Evolutionary conservation across 64 coral and sea anemone species (phyloP).

Genomic region (Actinia equina): DNA sequence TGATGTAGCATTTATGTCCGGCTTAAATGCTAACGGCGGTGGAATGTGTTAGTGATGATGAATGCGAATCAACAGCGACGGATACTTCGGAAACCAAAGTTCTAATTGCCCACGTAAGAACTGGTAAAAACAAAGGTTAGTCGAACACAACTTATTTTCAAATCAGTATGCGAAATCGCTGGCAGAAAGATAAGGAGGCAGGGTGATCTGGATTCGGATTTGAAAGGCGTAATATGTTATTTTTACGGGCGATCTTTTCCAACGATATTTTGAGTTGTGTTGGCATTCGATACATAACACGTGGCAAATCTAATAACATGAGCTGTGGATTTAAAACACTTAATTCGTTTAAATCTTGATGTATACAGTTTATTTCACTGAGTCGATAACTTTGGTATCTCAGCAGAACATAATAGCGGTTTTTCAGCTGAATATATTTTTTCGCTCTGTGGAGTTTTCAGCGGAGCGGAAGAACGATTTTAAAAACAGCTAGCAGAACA

Average conservation of each 20-base stretch:
- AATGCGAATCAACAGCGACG: conserved; percentile 91
- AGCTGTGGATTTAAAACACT: neutral
- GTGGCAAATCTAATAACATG: neutral
- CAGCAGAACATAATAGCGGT: neutral
- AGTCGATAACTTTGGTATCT: neutral
- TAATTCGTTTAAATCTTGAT: neutral
- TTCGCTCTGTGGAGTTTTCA: conserved; percentile 56
- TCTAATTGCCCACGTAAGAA: conserved; percentile 94
- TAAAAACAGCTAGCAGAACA: neutral
- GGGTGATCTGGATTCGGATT: neutral
- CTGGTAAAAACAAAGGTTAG: conserved; percentile 92
- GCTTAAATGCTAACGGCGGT: conserved; percentile 95
- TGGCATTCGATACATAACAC: conserved; percentile 5
- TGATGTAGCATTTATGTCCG: conserved; percentile 98
- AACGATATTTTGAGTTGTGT: neutral
- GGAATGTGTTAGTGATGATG: conserved; percentile 96
- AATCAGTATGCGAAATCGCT: neutral
- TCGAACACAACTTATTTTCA: neutral
- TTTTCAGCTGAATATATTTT: neutral
- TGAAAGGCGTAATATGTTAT: conserved; percentile 8
- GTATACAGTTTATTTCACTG: neutral
- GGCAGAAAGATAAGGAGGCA: neutral
- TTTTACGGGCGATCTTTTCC: neutral
- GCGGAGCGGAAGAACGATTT: conserved; percentile 48
- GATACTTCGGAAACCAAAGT: conserved; percentile 98